Base-by-base conservation (phyloP, 2,888 invertebrate species). In the Ariolimax columbianus region DNA sequence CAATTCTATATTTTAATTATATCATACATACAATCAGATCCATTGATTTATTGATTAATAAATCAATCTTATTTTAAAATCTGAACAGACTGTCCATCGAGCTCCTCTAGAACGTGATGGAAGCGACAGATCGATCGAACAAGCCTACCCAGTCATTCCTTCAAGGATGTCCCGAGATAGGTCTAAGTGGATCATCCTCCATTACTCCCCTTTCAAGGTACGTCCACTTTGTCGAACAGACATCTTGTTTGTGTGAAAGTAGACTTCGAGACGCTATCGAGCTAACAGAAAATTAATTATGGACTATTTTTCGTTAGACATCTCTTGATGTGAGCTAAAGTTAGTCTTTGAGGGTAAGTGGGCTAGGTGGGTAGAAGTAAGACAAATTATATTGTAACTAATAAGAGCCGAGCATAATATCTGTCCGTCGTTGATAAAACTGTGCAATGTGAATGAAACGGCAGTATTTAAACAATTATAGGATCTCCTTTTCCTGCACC, bases 141-240 rank as follows among this genome's bases (percentile, higher is more conserved):
- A 87, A 66, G 86, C 88, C 38, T 86, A 87, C 79, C 87, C 88
- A 77, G 77, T 84, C 0, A 77, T 85, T 23, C 84, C 84, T 0
- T 84, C 84, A 43, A 86, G 87, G 79, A 77, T 87, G 85, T 86
- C 89, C 66, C 77, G 88, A 43, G 88, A 88, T 75, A 86, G 88
- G 59, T 92, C 93, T 78, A 92, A 93, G 87, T 93, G 93, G 87
- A 93, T 94, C 68, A 93, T 94, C 70, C 91, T 94, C 2, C 94
- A 94, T 88, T 94, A 94, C 89, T 94, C 94, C 38, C 94, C 94
- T 26, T 94, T 94, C 86, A 94, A 94, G 89, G 94, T 94, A 78
- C 0, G 11, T 38, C 4, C 38, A 14, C 4, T 11, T 14, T 2
- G 36, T 36, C 36, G 11, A 36, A 17, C 9, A 63, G 30, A 63